Evolutionary conservation across 2,113 vertebrate species (phyloP).

Genomic region (Chascanopsetta lugubris): DNA sequence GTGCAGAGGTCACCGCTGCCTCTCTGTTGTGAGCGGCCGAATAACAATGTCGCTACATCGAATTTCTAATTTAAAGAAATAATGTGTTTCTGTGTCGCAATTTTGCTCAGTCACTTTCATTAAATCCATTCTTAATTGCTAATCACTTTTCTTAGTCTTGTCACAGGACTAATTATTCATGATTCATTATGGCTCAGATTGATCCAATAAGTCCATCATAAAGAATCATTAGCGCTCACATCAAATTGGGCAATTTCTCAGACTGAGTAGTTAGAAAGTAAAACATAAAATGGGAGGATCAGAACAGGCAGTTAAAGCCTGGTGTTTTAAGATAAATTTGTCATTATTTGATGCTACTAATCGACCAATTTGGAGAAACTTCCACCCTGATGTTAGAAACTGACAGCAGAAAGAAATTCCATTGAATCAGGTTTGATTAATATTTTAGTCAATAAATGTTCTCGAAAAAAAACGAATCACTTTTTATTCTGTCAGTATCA

Average conservation of each 20-base stretch:
- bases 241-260: conserved; percentile 18
- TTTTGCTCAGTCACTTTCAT: conserved; percentile 2
- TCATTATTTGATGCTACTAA: conserved; percentile 1
- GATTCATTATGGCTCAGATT: conserved; percentile 8
- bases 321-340: conserved; percentile 5
- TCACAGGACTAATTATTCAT: conserved; percentile 50
- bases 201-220: conserved; percentile 44
- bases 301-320: not conserved
- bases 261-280: conserved; percentile 44
- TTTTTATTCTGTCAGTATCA: not conserved
- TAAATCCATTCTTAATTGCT: conserved; percentile 29
- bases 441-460: not conserved
- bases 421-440: not conserved
- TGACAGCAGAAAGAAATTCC: conserved; percentile 18
- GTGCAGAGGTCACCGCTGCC: conserved; percentile 6
- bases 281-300: conserved; percentile 46
- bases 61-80: conserved; percentile 13
- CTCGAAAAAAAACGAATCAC: conserved; percentile 3
- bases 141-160: conserved; percentile 14
- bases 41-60: not conserved
- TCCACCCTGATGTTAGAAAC: not conserved
- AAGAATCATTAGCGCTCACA: conserved; percentile 47
- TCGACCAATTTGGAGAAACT: not conserved
- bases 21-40: conserved; percentile 6
- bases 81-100: not conserved